A percentile compares a stretch with the other conserved stretches of the same genome.
phyloP scores from a whole-genome alignment of 1,140 invertebrate genomes.

The Mercenaria mercenaria region DNA sequence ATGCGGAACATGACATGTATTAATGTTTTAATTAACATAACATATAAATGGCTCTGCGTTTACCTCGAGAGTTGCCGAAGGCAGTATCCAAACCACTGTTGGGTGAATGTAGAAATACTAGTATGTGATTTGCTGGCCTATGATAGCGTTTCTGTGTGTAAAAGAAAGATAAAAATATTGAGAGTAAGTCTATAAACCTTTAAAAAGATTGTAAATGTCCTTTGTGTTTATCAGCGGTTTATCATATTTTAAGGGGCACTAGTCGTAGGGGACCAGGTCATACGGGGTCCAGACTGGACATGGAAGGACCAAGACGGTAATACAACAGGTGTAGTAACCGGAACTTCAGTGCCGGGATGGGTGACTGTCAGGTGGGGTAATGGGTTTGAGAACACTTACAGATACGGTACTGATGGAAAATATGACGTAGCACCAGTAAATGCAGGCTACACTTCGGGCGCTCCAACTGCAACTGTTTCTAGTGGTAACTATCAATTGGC shows the following conservation, averaged over 20 bases:
- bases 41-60: too few species aligned
- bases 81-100: too few species aligned
- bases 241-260: not conserved
- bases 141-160: too few species aligned
- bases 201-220: not conserved
- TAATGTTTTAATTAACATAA: too few species aligned
- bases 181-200: too few species aligned
- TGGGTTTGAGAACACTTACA: not conserved
- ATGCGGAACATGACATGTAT: too few species aligned
- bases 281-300: constrained; percentile 37
- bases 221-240: not conserved
- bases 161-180: too few species aligned
- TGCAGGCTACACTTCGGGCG: not conserved
- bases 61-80: too few species aligned
- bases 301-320: constrained; percentile 21
- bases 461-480: not conserved
- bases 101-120: too few species aligned
- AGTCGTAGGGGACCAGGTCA: not conserved
- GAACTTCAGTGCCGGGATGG: not conserved
- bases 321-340: not conserved
- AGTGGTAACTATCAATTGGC: not conserved
- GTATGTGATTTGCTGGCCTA: too few species aligned
- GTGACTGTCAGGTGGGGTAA: not conserved
- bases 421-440: not conserved
- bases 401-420: not conserved